Evolutionary conservation across 1,140 invertebrate species (phyloP).

Genomic region (Caenorhabditis tropicalis): DNA sequence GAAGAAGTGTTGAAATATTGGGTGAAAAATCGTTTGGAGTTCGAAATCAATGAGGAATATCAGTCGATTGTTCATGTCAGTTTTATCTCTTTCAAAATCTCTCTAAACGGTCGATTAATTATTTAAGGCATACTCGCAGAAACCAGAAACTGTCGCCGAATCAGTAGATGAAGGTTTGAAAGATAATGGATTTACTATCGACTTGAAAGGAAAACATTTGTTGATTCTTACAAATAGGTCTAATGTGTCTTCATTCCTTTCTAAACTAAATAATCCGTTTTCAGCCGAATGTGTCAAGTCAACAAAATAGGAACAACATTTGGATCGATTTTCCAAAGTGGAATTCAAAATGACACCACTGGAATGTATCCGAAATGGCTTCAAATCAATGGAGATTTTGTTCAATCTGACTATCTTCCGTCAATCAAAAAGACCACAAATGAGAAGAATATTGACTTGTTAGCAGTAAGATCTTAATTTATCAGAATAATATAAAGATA

Average conservation of each 20-base stretch:
- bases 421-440: neutral
- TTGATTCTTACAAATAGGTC: slow-evolving; percentile 12
- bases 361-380: neutral
- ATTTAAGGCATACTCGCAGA: neutral
- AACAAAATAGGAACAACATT: neutral
- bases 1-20: neutral
- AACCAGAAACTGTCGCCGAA: neutral
- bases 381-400: neutral
- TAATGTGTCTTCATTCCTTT: neutral
- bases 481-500: neutral
- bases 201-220: neutral
- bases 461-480: neutral
- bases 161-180: neutral
- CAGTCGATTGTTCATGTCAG: neutral
- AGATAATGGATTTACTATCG: neutral
- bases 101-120: neutral
- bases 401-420: neutral
- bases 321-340: neutral
- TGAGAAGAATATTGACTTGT: neutral
- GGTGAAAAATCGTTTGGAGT: neutral
- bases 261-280: neutral
- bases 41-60: neutral
- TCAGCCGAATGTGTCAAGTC: slow-evolving; percentile 13
- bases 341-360: neutral
- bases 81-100: no score